Base-by-base conservation (phyloP, 2,888 invertebrate genomes). In the Stenolophus ochropezus region DNA sequence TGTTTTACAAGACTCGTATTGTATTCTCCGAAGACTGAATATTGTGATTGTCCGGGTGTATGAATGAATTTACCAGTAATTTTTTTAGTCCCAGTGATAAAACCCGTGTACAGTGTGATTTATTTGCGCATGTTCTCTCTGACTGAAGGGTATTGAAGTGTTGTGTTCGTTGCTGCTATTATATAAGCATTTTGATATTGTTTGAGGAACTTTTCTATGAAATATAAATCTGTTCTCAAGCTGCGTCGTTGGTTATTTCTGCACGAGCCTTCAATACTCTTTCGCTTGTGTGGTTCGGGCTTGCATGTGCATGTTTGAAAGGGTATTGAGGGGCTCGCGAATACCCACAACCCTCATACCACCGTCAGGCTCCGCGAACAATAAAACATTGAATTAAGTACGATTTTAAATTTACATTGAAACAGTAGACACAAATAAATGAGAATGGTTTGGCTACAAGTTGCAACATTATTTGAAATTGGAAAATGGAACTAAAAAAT, bases 251-350 rank as follows among this genome's bases (percentile, higher is more conserved):
- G 56, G 27, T 75, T 75, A 53, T 75, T 75, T 75, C 21, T 51
- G 16, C 8, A 56, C 56, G 20, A 56, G 11, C 8, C 56, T 56
- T 56, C 56, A 56, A 20, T 56, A 56, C 56, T 20, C 56, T 56
- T 56, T 56, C 56, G 18, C 56, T 56, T 8, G 0, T 11, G 56
- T 6, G 47, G 73, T 73, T 58, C 11, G 61, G 51, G 75, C 11
- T 75, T 53, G 75, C 75, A 75, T 75, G 75, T 75, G 75, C 75
- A 75, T 75, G 75, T 6, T 53, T 53, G 53, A 75, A 75, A 75
- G 75, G 75, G 53, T 56, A 56, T 56, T 75, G 75, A 53, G n/a
- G 25, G 75, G 75, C 51, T 75, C 75, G 33, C 42, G 16, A 16
- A 21, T 2, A 74, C 51, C 53, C 47, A 21, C 51, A 16, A 51